phyloP scores from a whole-genome alignment of 2,797 vertebrate species.

The Apogon talboti region DNA sequence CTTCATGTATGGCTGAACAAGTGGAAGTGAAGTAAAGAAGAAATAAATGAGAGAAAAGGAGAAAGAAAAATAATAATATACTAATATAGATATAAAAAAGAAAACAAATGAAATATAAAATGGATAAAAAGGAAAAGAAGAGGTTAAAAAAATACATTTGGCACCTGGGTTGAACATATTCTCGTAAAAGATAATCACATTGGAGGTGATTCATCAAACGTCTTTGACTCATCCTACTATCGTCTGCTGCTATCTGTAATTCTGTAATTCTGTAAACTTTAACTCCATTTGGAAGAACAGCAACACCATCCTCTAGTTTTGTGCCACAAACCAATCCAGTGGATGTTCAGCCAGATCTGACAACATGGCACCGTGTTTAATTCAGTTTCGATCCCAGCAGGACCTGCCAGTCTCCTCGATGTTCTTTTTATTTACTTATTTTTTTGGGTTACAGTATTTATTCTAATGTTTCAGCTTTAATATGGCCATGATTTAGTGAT shows the following conservation, averaged over 20 bases:
- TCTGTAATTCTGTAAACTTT: conserved; percentile 5
- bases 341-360: conserved; percentile 25
- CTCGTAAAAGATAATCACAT: conserved; percentile 10
- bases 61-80: no score
- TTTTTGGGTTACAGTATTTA: conserved; percentile 38
- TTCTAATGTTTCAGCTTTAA: conserved; percentile 52
- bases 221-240: conserved; percentile 19
- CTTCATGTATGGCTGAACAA: no score
- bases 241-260: conserved; percentile 12
- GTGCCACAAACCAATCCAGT: conserved; percentile 4
- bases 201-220: conserved; percentile 41
- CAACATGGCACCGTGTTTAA: conserved; percentile 28
- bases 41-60: no score
- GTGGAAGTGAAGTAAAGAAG: no score
- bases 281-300: conserved; percentile 6
- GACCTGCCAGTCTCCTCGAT: conserved; percentile 40
- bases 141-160: conserved; percentile 21
- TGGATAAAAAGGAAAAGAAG: no score
- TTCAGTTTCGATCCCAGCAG: conserved; percentile 1
- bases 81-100: no score
- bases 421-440: conserved; percentile 33
- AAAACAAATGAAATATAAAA: no score
- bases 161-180: conserved; percentile 16
- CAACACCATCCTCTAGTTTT: conserved; percentile 7
- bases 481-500: conserved; percentile 52